A percentile compares a stretch with the other conserved stretches of the same genome.
Evolutionary conservation across 2,797 vertebrate genomes (phyloP).

Genomic region (Adrianichthys oophorus): DNA sequence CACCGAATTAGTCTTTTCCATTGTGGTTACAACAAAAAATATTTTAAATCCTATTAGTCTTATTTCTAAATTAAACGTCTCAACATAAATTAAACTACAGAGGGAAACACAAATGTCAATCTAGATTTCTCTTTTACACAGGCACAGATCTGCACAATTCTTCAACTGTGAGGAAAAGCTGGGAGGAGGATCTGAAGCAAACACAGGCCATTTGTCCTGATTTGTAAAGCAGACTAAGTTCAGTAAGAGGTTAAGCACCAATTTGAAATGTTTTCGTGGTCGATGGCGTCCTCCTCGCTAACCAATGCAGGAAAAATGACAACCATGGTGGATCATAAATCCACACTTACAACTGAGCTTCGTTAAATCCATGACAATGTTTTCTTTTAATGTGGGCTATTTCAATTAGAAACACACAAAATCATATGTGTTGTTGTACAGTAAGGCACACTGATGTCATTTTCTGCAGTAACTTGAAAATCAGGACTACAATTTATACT

Average conservation of each 20-base stretch:
- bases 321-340: not conserved
- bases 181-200: slow-evolving; percentile 17
- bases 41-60: not conserved
- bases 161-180: slow-evolving; percentile 2
- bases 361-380: not conserved
- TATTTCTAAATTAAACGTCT: not conserved
- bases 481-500: not conserved
- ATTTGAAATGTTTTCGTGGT: slow-evolving; percentile 58
- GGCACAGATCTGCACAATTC: slow-evolving; percentile 1
- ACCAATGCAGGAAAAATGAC: slow-evolving; percentile 10
- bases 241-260: slow-evolving; percentile 66
- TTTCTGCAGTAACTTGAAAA: too few relatives aligned
- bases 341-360: slow-evolving; percentile 16
- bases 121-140: not conserved
- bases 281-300: slow-evolving; percentile 25
- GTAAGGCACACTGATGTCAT: too few relatives aligned
- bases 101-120: slow-evolving; percentile 13
- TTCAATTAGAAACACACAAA: too few relatives aligned
- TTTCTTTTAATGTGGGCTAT: too few relatives aligned
- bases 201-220: slow-evolving; percentile 33
- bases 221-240: slow-evolving; percentile 50
- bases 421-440: too few relatives aligned
- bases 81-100: not conserved
- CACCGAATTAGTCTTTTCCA: slow-evolving; percentile 1
- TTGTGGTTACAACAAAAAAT: not conserved